phyloP scores from a whole-genome alignment of 1,140 invertebrate species.

The Lethocerus indicus region DNA sequence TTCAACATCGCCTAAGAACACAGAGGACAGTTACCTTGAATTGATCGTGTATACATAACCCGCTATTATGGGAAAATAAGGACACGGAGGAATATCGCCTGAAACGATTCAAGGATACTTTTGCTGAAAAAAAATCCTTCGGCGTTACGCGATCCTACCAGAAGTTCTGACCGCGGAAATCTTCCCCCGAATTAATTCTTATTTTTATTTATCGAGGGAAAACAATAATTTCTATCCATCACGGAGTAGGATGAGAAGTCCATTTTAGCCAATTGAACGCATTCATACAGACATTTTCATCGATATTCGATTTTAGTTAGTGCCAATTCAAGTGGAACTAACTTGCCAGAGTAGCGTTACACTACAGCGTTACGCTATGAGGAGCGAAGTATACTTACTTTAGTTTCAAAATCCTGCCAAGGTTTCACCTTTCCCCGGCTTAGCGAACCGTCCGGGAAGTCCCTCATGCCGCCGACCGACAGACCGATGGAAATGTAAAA shows the following conservation, averaged over 20 bases:
- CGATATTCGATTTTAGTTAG: too few relatives aligned
- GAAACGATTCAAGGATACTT: neutral
- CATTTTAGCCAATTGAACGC: neutral
- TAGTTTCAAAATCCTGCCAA: conserved; percentile 5
- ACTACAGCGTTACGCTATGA: too few relatives aligned
- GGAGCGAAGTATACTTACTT: neutral
- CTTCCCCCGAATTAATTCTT: neutral
- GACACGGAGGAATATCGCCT: too few relatives aligned
- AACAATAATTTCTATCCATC: neutral
- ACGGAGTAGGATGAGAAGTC: neutral
- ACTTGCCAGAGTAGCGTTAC: too few relatives aligned
- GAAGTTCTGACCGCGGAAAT: too few relatives aligned
- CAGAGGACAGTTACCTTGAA: too few relatives aligned
- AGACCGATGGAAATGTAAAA: conserved; percentile 35
- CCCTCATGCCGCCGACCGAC: conserved; percentile 33
- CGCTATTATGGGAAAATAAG: too few relatives aligned
- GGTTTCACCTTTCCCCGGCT: conserved; percentile 1
- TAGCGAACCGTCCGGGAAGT: conserved; percentile 27
- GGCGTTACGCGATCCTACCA: too few relatives aligned
- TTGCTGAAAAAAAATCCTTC: neutral
- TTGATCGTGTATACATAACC: too few relatives aligned
- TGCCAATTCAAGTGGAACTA: too few relatives aligned
- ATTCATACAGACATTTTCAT: too few relatives aligned
- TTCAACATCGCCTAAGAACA: conserved; percentile 25
- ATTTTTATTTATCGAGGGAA: neutral